Evolutionary conservation across 1,140 invertebrate species (phyloP), one percentile per base, ranked within the genome.

Genomic region (Camponotus floridanus): DNA sequence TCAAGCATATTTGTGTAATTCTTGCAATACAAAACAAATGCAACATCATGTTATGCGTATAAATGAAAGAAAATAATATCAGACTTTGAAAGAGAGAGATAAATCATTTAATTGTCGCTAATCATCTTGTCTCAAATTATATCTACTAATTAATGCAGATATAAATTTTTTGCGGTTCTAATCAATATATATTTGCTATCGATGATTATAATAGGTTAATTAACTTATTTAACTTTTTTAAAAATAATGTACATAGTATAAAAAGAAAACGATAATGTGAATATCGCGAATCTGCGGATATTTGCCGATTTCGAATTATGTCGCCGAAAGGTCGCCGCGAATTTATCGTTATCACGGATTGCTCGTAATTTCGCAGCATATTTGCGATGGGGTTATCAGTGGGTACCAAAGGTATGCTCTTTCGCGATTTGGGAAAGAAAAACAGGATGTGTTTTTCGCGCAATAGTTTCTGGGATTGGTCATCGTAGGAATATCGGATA

Each of bases 81-180:
- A 9, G 36, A 57, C 15, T 26, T 80, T 21, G 48, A 70, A 51
- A 70, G 51, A 70, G 48, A 70, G 18, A 70, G 51, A 70, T 80
- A 80, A 80, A 7, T 80, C 64, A 73, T 39, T 57, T 45, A 11
- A 51, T 21, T 80, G 42, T 59, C 64, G 45, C 9, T 15, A 57
- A 55, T 26, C 48, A 21, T 11, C 9, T 33, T 4, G 13, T 33
- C 45, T 57, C 45, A 31, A 26, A 31, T 70, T 21, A 36, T 33
- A 21, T 15, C 18, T 36, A n/a, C n/a, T 33, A 59, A 31, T 7
- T 70, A 31, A 57, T 39, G 48, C 33, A 18, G 9, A 21, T 39
- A 45, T 80, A 57, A 70, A 42, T 42, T 57, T 70, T 1, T 11
- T 36, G 31, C 48, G 36, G 6, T 36, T 39, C n/a, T n/a, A n/a